Base-by-base conservation (phyloP, 2,113 vertebrate species). In the Leptobrachium leishanense region DNA sequence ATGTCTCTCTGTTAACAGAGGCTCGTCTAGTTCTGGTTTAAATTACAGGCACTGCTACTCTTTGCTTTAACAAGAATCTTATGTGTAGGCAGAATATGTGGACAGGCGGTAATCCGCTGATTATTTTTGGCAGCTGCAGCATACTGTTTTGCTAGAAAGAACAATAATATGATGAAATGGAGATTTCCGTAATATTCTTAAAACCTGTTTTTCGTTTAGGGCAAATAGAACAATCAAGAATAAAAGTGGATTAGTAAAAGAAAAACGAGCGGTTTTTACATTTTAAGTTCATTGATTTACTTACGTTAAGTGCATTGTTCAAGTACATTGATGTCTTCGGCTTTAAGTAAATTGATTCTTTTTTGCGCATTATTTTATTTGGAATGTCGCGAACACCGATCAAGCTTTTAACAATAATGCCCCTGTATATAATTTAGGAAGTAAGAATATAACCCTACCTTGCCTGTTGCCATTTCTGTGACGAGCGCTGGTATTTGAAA, bases 131-230 rank as follows among this genome's bases (percentile, higher is more conserved):
- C 31, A 55, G 13, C 2, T 2, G 40, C 5, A 71, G 44, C 69
- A 54, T 72, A 64, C 40, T 65, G 44, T 72, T 66, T 79, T 65
- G 39, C 46, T 66, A 66, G 69, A 72, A 65, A 79, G 59, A 72
- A 46, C 39, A 53, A n/a, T 72, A 72, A 66, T 66, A 57, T 72
- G 62, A 79, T 72, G 62, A 66, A 31, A 68, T 43, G 13, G n/a
- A 66, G 46, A 79, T 79, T 79, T 50, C 43, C 31, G 63, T 72
- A 79, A 72, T 71, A 71, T 71, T 79, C 77, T 72, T 79, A 65
- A 79, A 79, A 79, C 77, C 42, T 39, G 43, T 44, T 79, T 72
- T 79, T 66, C 40, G 62, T 72, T 78, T 66, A 59, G 55, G 43
- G 41, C 3, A 72, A 41, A 10, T 39, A 72, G 50, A 62, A 71